These are phyloP conservation scores for Cenopis cana DNA, from an alignment of 2,888 invertebrate species.

Conservation along the genomic window DNA sequence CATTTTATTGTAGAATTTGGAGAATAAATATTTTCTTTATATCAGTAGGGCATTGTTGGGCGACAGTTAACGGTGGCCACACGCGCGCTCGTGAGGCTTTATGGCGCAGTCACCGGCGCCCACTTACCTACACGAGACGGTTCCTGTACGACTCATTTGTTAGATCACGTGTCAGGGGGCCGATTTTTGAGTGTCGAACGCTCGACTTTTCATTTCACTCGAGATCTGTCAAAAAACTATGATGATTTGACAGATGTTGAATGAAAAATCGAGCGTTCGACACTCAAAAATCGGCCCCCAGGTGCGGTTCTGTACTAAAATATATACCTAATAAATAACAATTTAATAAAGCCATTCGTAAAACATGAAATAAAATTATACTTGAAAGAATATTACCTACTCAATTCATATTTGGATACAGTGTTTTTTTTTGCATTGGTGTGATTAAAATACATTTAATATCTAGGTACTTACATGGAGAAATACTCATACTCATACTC, in stretches of 20 bases:
- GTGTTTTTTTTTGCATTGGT: too few relatives aligned
- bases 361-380: neutral
- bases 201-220: too few relatives aligned
- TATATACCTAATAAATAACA: neutral
- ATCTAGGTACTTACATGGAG: too few relatives aligned
- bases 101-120: constrained; percentile 33
- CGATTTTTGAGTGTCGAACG: too few relatives aligned
- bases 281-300: too few relatives aligned
- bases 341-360: neutral
- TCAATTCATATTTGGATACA: too few relatives aligned
- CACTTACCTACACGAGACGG: constrained; percentile 31
- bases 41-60: constrained; percentile 81
- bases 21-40: constrained; percentile 85
- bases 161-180: neutral
- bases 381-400: too few relatives aligned
- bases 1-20: constrained; percentile 78
- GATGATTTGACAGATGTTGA: too few relatives aligned
- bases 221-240: too few relatives aligned
- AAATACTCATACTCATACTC: too few relatives aligned
- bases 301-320: neutral
- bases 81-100: constrained; percentile 64
- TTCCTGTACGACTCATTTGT: constrained; percentile 1
- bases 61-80: constrained; percentile 79
- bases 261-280: too few relatives aligned
- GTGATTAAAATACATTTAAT: too few relatives aligned